These are phyloP conservation scores for Toxotes jaculatrix DNA, from an alignment of 2,113 vertebrate species.

Conservation along the genomic window DNA sequence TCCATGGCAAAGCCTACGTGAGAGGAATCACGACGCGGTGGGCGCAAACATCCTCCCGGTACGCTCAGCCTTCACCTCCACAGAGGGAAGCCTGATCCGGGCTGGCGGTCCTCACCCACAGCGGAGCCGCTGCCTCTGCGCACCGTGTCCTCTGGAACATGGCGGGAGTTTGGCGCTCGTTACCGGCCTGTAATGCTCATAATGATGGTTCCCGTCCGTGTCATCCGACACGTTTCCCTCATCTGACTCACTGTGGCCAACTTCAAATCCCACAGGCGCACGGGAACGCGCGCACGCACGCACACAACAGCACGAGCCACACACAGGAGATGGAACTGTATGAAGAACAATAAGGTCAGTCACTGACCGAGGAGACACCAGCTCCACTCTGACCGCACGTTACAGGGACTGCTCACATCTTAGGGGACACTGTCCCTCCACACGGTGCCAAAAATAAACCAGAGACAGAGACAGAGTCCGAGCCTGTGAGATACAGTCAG, in stretches of 20 bases:
- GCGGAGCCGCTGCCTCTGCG: too few relatives aligned
- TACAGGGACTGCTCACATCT: background rate
- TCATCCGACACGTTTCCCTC: too few relatives aligned
- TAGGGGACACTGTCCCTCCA: background rate
- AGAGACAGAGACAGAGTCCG: background rate
- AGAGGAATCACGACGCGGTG: constrained; percentile 61
- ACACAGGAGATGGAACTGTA: too few relatives aligned
- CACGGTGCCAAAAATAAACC: constrained; percentile 38
- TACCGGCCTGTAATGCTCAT: background rate
- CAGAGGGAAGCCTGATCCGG: background rate
- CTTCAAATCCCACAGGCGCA: background rate
- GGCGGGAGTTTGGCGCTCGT: too few relatives aligned
- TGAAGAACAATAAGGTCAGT: constrained; percentile 12
- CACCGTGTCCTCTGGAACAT: too few relatives aligned
- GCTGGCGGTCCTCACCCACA: background rate
- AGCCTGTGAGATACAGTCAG: background rate
- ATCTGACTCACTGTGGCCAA: constrained; percentile 1
- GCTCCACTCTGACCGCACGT: background rate
- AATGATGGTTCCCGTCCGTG: background rate
- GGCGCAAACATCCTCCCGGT: constrained; percentile 25
- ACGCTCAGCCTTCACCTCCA: constrained; percentile 39
- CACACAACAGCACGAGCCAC: background rate
- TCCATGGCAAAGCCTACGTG: constrained; percentile 75
- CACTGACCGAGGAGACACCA: background rate
- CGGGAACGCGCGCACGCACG: background rate